Conservation (phyloP, 2,797 vertebrate species). For the Myiotriccus ornatus region DNA sequence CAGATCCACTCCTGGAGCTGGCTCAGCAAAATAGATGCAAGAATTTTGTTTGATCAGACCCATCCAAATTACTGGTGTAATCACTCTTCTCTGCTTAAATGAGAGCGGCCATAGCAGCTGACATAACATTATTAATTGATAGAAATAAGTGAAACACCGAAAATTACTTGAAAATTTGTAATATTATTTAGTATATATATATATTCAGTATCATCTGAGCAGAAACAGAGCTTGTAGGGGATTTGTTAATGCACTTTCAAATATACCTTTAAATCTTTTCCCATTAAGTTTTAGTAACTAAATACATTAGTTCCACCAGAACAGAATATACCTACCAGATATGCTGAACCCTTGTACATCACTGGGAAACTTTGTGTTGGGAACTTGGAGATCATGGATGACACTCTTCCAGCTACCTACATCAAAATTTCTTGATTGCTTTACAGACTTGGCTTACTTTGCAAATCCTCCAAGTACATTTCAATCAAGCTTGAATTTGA, state of each 20-base stretch:
- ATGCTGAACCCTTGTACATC: not conserved
- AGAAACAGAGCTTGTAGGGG: not conserved
- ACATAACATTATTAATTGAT: not conserved
- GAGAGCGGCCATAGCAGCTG: not conserved
- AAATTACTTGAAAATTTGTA: not conserved
- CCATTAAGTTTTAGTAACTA: not conserved
- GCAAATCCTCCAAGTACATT: slow-evolving; percentile 51
- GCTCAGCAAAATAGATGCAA: not conserved
- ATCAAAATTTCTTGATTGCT: slow-evolving; percentile 42
- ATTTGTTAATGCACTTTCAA: not conserved
- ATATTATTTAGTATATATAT: not conserved
- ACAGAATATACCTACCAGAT: not conserved
- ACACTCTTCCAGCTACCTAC: not conserved
- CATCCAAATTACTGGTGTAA: not conserved
- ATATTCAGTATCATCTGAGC: not conserved
- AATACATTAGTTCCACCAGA: not conserved
- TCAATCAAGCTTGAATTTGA: slow-evolving; percentile 62
- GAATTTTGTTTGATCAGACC: not conserved
- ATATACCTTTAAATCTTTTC: not conserved
- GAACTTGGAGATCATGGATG: not conserved
- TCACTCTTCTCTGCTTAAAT: not conserved
- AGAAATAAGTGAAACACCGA: not conserved
- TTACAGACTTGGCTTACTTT: slow-evolving; percentile 53
- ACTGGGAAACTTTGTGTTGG: not conserved
- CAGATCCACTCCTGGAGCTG: not conserved